phyloP scores from a whole-genome alignment of 2,888 invertebrate species.

The Clusia tigrina region DNA sequence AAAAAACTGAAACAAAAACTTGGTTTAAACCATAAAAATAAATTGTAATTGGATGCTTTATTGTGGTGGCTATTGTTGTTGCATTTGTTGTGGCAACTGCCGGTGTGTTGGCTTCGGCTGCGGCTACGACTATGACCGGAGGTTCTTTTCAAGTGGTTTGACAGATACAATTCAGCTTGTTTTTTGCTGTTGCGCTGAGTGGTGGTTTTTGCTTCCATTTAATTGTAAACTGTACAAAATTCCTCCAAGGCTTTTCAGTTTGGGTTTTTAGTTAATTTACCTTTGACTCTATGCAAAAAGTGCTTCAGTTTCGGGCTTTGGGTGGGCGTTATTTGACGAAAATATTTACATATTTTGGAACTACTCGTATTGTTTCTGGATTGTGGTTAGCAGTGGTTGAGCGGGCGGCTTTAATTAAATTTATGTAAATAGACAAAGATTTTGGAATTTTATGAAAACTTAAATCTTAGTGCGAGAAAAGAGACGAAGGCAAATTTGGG shows the following conservation, averaged over 20 bases:
- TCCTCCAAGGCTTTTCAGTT: conserved; percentile 6
- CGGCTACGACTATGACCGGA: neutral
- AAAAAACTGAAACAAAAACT: neutral
- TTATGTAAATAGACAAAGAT: no score
- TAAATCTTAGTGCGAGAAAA: no score
- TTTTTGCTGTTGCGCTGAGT: neutral
- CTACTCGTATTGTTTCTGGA: neutral
- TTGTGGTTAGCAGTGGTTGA: neutral
- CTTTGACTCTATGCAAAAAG: neutral
- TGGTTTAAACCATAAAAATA: neutral
- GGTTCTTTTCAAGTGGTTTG: neutral
- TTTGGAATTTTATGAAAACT: no score
- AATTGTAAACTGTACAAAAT: neutral
- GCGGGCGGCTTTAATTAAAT: neutral
- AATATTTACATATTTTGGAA: neutral
- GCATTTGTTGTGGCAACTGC: neutral
- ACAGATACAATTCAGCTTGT: neutral
- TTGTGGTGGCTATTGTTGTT: neutral
- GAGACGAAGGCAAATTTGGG: no score
- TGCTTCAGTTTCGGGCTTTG: neutral
- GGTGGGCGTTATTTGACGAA: neutral
- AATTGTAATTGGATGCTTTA: neutral
- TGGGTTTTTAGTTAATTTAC: neutral
- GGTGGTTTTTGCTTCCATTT: neutral
- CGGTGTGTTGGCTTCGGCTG: neutral